phyloP scores from a whole-genome alignment of 2,797 vertebrate species.

The Helostoma temminkii region DNA sequence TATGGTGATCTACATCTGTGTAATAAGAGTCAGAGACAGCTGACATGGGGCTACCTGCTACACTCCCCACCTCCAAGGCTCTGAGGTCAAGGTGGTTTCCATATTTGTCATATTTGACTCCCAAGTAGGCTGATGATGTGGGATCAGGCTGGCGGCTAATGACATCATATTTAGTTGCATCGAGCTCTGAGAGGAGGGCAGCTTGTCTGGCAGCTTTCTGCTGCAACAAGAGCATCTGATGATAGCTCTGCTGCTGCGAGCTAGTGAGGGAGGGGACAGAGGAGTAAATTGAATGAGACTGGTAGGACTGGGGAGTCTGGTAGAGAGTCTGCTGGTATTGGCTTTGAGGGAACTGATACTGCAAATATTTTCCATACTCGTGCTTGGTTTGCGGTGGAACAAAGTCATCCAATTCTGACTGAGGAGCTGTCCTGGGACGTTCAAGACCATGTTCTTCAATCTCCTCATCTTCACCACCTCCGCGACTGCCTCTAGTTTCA shows the following conservation, averaged over 20 bases:
- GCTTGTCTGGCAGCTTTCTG: constrained; percentile 94
- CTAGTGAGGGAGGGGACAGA: constrained; percentile 94
- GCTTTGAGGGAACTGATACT: constrained; percentile 87
- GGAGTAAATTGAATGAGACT: constrained; percentile 96
- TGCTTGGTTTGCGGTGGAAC: constrained; percentile 94
- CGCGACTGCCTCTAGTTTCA: constrained; percentile 88
- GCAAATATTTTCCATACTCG: constrained; percentile 94
- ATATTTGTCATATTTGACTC: constrained; percentile 90
- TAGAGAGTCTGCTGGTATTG: constrained; percentile 93
- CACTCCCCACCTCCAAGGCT: constrained; percentile 92
- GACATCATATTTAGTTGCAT: constrained; percentile 93
- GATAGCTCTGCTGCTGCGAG: constrained; percentile 91
- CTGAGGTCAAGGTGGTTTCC: constrained; percentile 93
- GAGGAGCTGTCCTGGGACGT: constrained; percentile 95
- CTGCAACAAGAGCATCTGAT: constrained; percentile 94
- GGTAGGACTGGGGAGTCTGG: constrained; percentile 92
- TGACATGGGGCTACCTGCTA: constrained; percentile 95
- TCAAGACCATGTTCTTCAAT: constrained; percentile 88
- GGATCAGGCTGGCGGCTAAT: constrained; percentile 93
- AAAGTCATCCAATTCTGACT: constrained; percentile 94
- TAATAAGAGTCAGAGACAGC: constrained; percentile 97
- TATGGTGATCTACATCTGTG: constrained; percentile 92
- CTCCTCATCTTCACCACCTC: constrained; percentile 80
- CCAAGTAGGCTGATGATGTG: constrained; percentile 86
- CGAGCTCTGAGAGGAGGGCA: constrained; percentile 91